A percentile compares a stretch with the other conserved stretches of the same genome.
These are phyloP conservation scores for Spermophilus dauricus DNA, from an alignment of 2,113 vertebrate species.

Conservation along the genomic window DNA sequence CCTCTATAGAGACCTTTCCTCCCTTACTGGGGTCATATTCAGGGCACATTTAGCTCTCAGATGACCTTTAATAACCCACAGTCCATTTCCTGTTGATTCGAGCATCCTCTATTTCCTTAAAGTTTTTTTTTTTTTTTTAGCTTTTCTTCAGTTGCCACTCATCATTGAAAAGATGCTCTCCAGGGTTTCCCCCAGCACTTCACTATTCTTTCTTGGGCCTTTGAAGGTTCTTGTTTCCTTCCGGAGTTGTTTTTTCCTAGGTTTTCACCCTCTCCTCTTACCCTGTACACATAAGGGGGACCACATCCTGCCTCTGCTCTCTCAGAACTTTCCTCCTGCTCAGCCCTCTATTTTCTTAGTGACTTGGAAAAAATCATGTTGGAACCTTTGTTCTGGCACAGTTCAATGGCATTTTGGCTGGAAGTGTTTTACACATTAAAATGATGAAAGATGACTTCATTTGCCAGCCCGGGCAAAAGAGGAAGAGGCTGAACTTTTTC, in stretches of 20 bases:
- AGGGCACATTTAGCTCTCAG: neutral
- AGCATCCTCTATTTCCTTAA: neutral
- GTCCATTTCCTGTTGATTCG: slow-evolving; percentile 34
- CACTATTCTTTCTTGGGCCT: neutral
- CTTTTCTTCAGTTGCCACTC: neutral
- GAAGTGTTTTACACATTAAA: slow-evolving; percentile 68
- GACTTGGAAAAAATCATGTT: slow-evolving; percentile 54
- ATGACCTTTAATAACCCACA: slow-evolving; percentile 18
- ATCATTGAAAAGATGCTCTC: neutral
- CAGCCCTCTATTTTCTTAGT: slow-evolving; percentile 37
- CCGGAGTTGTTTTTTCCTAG: neutral
- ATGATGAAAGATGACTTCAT: slow-evolving; percentile 59
- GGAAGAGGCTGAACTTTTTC: neutral
- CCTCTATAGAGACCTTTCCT: neutral
- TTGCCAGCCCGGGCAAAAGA: slow-evolving; percentile 65
- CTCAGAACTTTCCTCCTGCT: neutral
- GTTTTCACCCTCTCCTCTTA: neutral
- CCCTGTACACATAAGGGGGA: neutral
- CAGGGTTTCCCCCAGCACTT: neutral
- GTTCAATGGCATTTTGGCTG: slow-evolving; percentile 56
- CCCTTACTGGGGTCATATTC: neutral
- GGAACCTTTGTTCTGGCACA: slow-evolving; percentile 40
- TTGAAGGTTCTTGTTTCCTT: neutral
- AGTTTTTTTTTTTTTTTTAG: neutral
- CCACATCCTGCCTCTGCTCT: neutral